Evolutionary conservation across 35 echinoderm and acorn worm species (phyloP).

Genomic region (Diadema setosum): DNA sequence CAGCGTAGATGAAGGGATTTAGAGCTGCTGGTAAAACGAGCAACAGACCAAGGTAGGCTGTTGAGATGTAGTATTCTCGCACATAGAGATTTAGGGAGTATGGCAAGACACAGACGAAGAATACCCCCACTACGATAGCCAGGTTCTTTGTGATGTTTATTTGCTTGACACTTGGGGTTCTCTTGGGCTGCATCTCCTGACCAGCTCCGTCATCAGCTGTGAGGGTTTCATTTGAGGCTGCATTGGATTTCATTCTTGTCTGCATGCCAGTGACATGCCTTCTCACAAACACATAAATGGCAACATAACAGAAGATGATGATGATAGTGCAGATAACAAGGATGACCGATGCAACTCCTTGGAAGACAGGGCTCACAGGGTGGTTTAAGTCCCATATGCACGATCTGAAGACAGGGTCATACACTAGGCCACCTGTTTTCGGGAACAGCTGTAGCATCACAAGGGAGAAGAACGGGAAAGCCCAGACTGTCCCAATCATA

Average conservation of each 20-base stretch:
- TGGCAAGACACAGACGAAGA: background rate
- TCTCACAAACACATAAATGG: background rate
- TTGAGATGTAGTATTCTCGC: background rate
- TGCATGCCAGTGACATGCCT: background rate
- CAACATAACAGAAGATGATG: background rate
- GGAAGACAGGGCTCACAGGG: background rate
- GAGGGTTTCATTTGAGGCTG: background rate
- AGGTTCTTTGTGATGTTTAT: conserved; percentile 11
- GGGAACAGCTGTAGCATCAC: background rate
- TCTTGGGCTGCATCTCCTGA: background rate
- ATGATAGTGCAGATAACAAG: background rate
- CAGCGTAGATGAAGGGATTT: background rate
- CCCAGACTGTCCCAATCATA: background rate
- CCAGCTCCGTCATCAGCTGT: background rate
- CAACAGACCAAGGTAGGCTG: background rate
- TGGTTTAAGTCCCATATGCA: background rate
- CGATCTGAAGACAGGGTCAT: background rate
- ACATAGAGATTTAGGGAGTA: background rate
- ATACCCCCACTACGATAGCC: background rate
- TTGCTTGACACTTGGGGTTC: background rate
- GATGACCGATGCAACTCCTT: background rate
- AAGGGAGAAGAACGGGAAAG: background rate
- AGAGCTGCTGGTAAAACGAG: background rate
- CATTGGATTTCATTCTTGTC: background rate
- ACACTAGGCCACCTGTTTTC: background rate